Evolutionary conservation across 2,113 vertebrate species (phyloP), one percentile per base, ranked within the genome.

Genomic region (Bagarius yarrelli): DNA sequence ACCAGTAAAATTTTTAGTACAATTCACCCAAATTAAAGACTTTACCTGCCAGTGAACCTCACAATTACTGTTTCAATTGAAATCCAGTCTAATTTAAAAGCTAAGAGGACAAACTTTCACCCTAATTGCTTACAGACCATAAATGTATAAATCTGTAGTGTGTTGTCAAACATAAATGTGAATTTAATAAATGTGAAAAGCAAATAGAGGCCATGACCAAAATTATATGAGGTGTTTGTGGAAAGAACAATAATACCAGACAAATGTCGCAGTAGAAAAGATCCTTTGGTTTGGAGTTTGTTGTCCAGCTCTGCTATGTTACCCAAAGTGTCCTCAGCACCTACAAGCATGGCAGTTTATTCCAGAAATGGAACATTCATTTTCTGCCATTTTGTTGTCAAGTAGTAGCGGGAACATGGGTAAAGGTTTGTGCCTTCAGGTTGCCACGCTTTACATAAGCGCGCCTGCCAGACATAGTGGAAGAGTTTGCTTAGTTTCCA

Each of bases 241-340:
- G 80, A 88, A 76, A 75, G 55, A 50, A 12, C 55, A 53, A 16
- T 50, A 53, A 6, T 12, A 32, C 5, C 30, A 83, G 81, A 70
- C 27, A 81, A 61, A 71, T 59, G 73, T 50, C 61, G 76, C 78
- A 82, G 78, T 74, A 83, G 85, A 80, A 83, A 47, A 72, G 87
- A 87, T 78, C 69, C 83, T 71, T 63, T 82, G 64, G 34, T 85
- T 80, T 80, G 80, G 57, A 88, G 61, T 83, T 64, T 64, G 21
- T 86, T 60, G 78, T 78, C 82, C 25, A 75, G 86, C 79, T 90
- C 84, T 87, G 89, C 19, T 21, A 78, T 47, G 80, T 91, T 88
- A 89, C 88, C 91, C 88, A 85, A 87, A 84, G 87, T 89, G 91
- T 90, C 91, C 89, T 87, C 81, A 86, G 82, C 79, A 84, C 84